These are phyloP conservation scores for Trichonephila clavata DNA, from an alignment of 1,140 invertebrate species.

Conservation along the genomic window DNA sequence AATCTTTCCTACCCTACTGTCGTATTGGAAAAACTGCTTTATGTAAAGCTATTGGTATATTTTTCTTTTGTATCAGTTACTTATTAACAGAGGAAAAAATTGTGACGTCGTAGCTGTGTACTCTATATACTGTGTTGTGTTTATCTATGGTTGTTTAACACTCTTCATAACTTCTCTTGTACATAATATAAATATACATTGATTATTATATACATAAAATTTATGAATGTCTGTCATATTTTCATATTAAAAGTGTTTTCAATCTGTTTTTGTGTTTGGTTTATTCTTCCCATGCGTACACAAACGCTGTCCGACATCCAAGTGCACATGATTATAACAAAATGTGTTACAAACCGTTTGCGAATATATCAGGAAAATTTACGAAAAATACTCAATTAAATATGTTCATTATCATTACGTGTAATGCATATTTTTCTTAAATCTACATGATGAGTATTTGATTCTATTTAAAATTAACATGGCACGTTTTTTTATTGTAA, in stretches of 20 bases:
- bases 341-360: too few relatives aligned
- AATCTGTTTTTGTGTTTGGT: conserved; percentile 60
- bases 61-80: neutral
- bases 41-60: neutral
- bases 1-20: neutral
- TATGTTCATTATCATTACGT: too few relatives aligned
- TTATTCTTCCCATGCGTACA: neutral
- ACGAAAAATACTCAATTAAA: too few relatives aligned
- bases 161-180: conserved; percentile 65
- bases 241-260: conserved; percentile 76
- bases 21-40: neutral
- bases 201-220: conserved; percentile 74
- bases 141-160: conserved; percentile 45
- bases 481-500: too few relatives aligned
- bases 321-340: too few relatives aligned
- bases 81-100: neutral
- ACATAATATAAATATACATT: conserved; percentile 76
- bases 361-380: too few relatives aligned
- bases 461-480: too few relatives aligned
- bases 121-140: conserved; percentile 62
- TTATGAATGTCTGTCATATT: conserved; percentile 77
- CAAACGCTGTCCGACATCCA: too few relatives aligned
- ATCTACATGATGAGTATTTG: too few relatives aligned
- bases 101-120: conserved; percentile 31
- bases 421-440: too few relatives aligned